These are phyloP conservation scores for Rhinella marina DNA, from an alignment of 2,797 vertebrate species.

Conservation along the genomic window DNA sequence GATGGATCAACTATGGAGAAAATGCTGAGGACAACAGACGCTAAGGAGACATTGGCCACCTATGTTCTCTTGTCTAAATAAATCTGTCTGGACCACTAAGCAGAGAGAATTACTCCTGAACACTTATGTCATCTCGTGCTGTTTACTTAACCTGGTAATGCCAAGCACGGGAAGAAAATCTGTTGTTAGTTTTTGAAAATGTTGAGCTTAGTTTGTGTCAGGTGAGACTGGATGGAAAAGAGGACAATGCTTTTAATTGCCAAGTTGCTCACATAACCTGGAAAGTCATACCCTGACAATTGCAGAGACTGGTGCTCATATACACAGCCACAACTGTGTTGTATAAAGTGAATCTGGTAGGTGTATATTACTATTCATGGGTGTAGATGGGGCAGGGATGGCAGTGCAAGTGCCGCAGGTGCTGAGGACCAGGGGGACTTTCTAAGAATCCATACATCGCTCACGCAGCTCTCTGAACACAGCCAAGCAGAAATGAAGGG, in stretches of 20 bases:
- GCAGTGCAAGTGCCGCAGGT: neutral
- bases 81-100: constrained; percentile 17
- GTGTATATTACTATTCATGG: neutral
- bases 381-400: neutral
- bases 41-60: constrained; percentile 30
- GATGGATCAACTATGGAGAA: constrained; percentile 36
- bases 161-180: neutral
- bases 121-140: constrained; percentile 33
- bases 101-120: constrained; percentile 14
- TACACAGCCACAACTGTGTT: neutral
- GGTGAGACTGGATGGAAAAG: neutral
- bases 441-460: no score
- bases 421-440: no score
- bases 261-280: neutral
- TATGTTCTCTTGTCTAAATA: constrained; percentile 40
- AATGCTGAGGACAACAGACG: constrained; percentile 12
- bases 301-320: neutral
- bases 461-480: no score
- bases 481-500: no score
- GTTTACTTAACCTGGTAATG: constrained; percentile 46
- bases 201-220: neutral
- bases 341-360: neutral
- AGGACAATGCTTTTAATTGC: neutral
- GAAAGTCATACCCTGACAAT: neutral
- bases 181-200: constrained; percentile 2